A percentile compares a stretch with the other conserved stretches of the same genome.
Evolutionary conservation across 1,140 invertebrate species (phyloP).

Genomic region (Microvelia longipes): DNA sequence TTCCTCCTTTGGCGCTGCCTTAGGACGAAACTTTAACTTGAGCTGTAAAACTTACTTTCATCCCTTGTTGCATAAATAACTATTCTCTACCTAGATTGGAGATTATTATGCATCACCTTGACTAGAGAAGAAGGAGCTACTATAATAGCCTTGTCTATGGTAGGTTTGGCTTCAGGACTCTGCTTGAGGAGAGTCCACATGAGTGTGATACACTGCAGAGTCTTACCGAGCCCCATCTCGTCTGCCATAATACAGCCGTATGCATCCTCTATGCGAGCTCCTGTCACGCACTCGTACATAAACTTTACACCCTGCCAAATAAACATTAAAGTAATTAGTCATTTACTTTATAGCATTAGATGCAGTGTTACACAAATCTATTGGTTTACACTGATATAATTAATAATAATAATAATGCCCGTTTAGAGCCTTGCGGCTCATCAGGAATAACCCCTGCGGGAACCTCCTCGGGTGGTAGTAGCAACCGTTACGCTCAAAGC

Average conservation of each 20-base stretch:
- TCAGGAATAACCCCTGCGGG: too few relatives aligned
- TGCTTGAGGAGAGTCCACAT: constrained; percentile 88
- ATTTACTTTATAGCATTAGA: too few relatives aligned
- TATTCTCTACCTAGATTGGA: too few relatives aligned
- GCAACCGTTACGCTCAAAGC: too few relatives aligned
- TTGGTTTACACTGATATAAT: background rate
- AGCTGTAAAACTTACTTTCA: too few relatives aligned
- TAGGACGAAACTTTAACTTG: too few relatives aligned
- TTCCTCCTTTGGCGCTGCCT: too few relatives aligned
- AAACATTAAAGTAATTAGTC: constrained; percentile 2
- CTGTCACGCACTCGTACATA: constrained; percentile 99
- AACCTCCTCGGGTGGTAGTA: too few relatives aligned
- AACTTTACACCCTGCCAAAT: constrained; percentile 77
- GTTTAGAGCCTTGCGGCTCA: too few relatives aligned
- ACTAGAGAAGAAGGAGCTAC: constrained; percentile 94
- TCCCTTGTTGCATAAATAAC: too few relatives aligned
- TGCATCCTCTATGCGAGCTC: constrained; percentile 67
- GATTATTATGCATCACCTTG: too few relatives aligned
- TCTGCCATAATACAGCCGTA: constrained; percentile 98
- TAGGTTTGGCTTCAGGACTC: constrained; percentile 66
- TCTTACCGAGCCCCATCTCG: constrained; percentile 96
- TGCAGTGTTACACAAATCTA: background rate
- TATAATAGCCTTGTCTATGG: constrained; percentile 82
- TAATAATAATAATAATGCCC: too few relatives aligned
- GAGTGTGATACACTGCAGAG: constrained; percentile 92